Conservation (phyloP, 2,113 vertebrate species). For the Hirundichthys speculiger region DNA sequence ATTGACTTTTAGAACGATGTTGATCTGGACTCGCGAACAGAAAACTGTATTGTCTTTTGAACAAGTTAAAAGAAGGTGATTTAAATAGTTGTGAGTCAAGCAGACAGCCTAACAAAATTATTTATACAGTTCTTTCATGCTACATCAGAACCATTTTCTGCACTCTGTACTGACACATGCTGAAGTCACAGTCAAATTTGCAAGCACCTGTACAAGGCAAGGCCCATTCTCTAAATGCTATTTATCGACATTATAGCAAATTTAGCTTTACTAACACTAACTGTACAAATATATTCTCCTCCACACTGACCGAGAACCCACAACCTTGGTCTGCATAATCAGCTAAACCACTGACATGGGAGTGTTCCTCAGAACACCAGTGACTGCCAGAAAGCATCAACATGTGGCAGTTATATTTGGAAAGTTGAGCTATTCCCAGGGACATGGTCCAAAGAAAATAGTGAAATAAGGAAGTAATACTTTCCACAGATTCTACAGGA, state of each 20-base stretch:
- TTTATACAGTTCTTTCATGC: no score
- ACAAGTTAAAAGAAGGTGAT: no score
- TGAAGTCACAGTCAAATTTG: not conserved
- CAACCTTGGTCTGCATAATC: conserved; percentile 60
- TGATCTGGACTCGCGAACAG: no score
- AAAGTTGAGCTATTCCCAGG: conserved; percentile 67
- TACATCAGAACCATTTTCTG: no score
- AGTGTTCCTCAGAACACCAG: conserved; percentile 58
- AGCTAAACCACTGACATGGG: conserved; percentile 58
- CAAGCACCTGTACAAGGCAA: not conserved
- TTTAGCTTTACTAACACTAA: conserved; percentile 13
- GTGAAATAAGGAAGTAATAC: conserved; percentile 62
- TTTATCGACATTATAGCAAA: conserved; percentile 17
- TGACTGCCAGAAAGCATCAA: conserved; percentile 53
- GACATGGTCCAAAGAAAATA: conserved; percentile 65
- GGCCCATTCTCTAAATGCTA: conserved; percentile 7
- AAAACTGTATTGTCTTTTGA: no score
- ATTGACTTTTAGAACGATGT: not conserved
- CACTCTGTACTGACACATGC: no score
- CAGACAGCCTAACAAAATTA: no score
- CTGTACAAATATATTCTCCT: conserved; percentile 35
- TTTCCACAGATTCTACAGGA: conserved; percentile 57
- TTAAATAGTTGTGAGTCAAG: no score
- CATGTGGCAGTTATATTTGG: conserved; percentile 76
- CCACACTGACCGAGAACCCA: conserved; percentile 28